Conservation (phyloP, 2,888 invertebrate species). For the Resseliella maxima region DNA sequence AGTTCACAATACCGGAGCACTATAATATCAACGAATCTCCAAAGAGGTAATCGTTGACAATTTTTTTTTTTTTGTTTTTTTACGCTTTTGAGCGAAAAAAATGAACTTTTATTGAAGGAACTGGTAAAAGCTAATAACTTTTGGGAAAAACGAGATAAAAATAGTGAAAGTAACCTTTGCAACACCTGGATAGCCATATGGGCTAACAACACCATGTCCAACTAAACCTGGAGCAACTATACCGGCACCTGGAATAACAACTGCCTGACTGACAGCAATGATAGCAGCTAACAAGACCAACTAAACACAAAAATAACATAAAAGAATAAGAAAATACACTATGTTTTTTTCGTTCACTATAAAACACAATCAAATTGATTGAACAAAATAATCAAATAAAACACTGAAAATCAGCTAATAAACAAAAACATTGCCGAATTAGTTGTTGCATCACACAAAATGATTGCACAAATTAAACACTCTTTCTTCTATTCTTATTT, state of each 20-base stretch:
- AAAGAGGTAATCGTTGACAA: no score
- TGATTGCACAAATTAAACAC: slow-evolving; percentile 46
- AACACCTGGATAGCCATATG: slow-evolving; percentile 59
- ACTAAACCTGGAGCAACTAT: slow-evolving; percentile 54
- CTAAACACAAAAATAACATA: slow-evolving; percentile 55
- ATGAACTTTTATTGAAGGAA: no score
- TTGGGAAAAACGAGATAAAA: no score
- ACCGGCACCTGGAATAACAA: slow-evolving; percentile 55
- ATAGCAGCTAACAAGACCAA: slow-evolving; percentile 55
- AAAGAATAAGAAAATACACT: slow-evolving; percentile 49
- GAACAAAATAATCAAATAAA: slow-evolving; percentile 26
- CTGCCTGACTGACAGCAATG: slow-evolving; percentile 56
- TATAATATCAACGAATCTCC: no score
- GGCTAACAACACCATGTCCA: no score
- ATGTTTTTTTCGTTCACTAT: slow-evolving; percentile 17
- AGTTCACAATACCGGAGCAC: neutral
- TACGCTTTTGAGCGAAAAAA: no score
- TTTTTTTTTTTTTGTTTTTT: no score
- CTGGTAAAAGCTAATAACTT: no score
- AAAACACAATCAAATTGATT: slow-evolving; percentile 7
- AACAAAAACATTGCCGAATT: neutral
- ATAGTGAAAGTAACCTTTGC: no score
- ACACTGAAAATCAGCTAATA: slow-evolving; percentile 23
- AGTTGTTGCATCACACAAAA: neutral
- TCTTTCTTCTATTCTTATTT: no score